phyloP scores from a whole-genome alignment of 2,888 invertebrate species.

The Macropis europaea region DNA sequence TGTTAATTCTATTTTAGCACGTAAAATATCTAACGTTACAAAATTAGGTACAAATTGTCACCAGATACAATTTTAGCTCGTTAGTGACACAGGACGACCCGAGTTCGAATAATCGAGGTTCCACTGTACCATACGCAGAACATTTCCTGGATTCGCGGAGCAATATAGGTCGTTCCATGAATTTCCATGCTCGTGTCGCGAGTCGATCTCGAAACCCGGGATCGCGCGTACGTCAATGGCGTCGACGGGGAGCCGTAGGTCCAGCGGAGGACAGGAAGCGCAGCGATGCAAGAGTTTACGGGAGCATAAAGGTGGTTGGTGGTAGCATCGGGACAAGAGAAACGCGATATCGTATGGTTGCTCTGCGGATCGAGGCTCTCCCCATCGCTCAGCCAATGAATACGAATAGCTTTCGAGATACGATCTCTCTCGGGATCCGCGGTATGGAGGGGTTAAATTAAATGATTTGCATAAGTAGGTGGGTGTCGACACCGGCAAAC shows the following conservation, averaged over 20 bases:
- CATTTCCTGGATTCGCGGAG: too few relatives aligned
- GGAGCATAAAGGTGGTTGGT: constrained; percentile 50
- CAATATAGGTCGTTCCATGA: too few relatives aligned
- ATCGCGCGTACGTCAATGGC: neutral
- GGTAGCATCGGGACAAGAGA: constrained; percentile 54
- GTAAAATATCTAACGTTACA: too few relatives aligned
- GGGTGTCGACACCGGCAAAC: constrained; percentile 80
- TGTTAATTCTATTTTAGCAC: too few relatives aligned
- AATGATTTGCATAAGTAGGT: constrained; percentile 81
- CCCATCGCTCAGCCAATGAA: constrained; percentile 75
- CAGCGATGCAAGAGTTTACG: constrained; percentile 27
- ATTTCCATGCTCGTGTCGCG: too few relatives aligned
- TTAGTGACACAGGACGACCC: too few relatives aligned
- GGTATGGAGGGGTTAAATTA: constrained; percentile 77
- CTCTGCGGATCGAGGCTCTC: constrained; percentile 60
- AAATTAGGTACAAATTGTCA: too few relatives aligned
- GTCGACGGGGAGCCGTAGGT: neutral
- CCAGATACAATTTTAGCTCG: too few relatives aligned
- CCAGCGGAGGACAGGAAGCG: neutral
- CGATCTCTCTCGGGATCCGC: constrained; percentile 74
- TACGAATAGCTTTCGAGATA: constrained; percentile 80
- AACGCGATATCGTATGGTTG: constrained; percentile 70
- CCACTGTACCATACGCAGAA: too few relatives aligned
- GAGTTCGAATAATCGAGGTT: too few relatives aligned
- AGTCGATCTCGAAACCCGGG: neutral